These are phyloP conservation scores for Saiga tatarica DNA, from an alignment of 2,113 vertebrate species.

Conservation along the genomic window DNA sequence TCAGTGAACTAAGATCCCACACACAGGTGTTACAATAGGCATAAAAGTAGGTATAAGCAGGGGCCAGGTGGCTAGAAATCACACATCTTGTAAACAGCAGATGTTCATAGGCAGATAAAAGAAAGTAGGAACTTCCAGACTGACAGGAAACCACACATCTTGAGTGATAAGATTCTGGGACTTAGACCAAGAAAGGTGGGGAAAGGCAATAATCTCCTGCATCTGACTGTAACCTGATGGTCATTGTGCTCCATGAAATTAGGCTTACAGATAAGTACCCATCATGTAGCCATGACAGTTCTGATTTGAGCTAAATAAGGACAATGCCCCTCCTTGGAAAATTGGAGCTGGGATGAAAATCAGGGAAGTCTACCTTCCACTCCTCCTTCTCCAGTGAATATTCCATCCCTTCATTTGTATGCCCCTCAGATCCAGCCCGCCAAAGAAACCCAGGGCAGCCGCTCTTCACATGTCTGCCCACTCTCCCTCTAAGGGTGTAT, in stretches of 20 bases:
- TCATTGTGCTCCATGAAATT: background rate
- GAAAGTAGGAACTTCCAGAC: background rate
- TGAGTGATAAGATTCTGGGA: background rate
- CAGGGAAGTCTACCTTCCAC: background rate
- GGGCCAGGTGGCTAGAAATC: background rate
- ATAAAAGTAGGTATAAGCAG: background rate
- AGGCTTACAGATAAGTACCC: background rate
- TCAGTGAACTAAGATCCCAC: background rate
- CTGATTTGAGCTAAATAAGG: background rate
- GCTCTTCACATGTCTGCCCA: background rate
- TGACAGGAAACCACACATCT: background rate
- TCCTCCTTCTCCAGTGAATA: background rate
- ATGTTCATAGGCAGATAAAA: background rate
- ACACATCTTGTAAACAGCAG: background rate
- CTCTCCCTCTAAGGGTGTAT: background rate
- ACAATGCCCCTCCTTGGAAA: background rate
- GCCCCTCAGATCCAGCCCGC: background rate
- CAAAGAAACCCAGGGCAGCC: background rate
- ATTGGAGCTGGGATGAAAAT: background rate
- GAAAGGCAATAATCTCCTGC: background rate
- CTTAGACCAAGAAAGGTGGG: background rate
- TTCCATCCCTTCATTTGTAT: background rate
- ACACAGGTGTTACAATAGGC: background rate
- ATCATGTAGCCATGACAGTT: background rate
- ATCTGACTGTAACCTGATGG: background rate